phyloP scores from a whole-genome alignment of 2,888 invertebrate species.

The Drosophila mercatorum region DNA sequence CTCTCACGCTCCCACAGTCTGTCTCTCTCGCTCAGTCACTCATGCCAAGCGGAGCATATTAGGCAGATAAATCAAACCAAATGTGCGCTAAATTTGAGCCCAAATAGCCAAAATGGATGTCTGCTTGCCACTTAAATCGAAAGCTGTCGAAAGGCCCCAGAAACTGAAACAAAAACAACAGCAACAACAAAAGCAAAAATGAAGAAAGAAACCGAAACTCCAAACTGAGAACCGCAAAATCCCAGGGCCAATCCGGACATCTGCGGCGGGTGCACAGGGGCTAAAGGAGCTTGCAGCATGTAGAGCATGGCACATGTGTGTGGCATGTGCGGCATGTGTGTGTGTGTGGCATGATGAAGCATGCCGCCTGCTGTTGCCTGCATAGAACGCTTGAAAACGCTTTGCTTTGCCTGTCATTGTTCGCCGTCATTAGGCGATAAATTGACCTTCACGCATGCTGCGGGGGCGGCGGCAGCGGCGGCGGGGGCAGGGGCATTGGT shows the following conservation, averaged over 20 bases:
- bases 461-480: background rate
- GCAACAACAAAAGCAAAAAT: background rate
- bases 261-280: background rate
- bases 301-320: constrained; percentile 3
- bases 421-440: constrained; percentile 74
- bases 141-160: constrained; percentile 19
- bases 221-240: constrained; percentile 25
- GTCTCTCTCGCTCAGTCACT: background rate
- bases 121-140: constrained; percentile 17
- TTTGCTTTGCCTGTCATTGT: constrained; percentile 54
- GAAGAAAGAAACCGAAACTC: constrained; percentile 9
- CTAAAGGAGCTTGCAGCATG: constrained; percentile 3
- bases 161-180: constrained; percentile 8
- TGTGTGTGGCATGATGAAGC: constrained; percentile 31
- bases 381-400: constrained; percentile 20
- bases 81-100: constrained; percentile 57
- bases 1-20: background rate
- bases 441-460: constrained; percentile 75
- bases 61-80: constrained; percentile 66
- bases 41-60: constrained; percentile 15
- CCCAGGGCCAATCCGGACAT: constrained; percentile 9
- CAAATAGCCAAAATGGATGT: constrained; percentile 31
- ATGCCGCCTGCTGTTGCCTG: constrained; percentile 1
- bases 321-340: constrained; percentile 14
- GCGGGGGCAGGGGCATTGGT: background rate